Evolutionary conservation across 2,113 vertebrate genomes (phyloP), one percentile per base, ranked within the genome.

Genomic region (Labrus mixtus): DNA sequence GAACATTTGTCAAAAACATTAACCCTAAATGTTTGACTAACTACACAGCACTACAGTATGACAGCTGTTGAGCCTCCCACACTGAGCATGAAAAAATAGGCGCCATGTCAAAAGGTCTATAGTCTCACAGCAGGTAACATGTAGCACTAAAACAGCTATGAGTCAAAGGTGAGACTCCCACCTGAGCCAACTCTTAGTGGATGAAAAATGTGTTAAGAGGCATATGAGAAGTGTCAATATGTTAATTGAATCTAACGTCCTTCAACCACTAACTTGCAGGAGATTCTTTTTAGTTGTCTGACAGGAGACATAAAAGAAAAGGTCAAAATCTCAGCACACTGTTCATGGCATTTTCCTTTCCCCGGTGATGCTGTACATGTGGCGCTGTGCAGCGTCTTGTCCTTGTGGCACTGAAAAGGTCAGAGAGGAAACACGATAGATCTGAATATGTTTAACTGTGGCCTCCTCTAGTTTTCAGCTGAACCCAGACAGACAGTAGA

Each of bases 351-450:
- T 85, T 85, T 77, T 19, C 68, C 37, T 41, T 15, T 39, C 22
- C 20, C 73, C 56, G 12, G 71, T 10, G 20, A 60, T 36, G 54
- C 74, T 51, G 59, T n/a, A 25, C 66, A 59, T 20, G 64, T 23
- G 45, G 22, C 10, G 23, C 45, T 39, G 41, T 45, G 48, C 48
- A 8, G 22, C 33, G 10, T 29, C 82, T 59, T 41, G 62, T 79
- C 81, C 66, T 39, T 43, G 67, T 55, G 56, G 56, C 45, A 25
- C 3, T 51, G 67, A 77, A 81, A 87, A 87, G 75, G 84, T 82
- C 80, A 71, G 54, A 50, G 76, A 56, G 64, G 73, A 72, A 68
- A 73, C 68, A 39, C 7, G 70, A 84, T 62, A 23, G 76, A 68
- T 58, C n/a, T 0, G 45, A 74, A 68, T 46, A 8, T 72, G 41